Evolutionary conservation across 2,797 vertebrate genomes (phyloP), one percentile per base, ranked within the genome.

Genomic region (Gouania willdenowi): DNA sequence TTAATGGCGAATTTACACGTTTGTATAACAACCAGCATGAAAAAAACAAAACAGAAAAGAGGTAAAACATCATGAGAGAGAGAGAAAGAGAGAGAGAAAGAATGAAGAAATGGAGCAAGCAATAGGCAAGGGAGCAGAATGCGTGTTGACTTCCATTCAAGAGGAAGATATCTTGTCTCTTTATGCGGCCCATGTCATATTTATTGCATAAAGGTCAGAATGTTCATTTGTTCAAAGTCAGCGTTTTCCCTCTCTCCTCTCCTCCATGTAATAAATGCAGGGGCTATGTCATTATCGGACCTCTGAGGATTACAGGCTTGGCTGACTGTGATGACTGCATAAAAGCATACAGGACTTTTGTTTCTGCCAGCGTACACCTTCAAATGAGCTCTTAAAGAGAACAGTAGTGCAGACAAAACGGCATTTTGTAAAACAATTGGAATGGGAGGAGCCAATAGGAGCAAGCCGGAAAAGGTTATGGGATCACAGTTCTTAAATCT

Each of bases 161-260:
- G 89, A 92, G 86, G 88, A 92, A 93, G 93, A 94, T 91, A 91
- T 90, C 83, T 85, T 90, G 88, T 89, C 83, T 87, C 91, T 92
- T 88, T 90, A 89, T 93, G 89, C 78, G 79, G 82, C 89, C 84
- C 80, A 33, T 92, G 90, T 92, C 91, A 94, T 91, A 93, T 92
- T 92, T 93, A 92, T 91, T 91, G 87, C 89, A 91, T 92, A 92
- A 88, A 83, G 90, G 90, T 91, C 89, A 87, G 83, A 83, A 87
- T 89, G 88, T 92, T 92, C 86, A 90, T 90, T 90, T 90, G 88
- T 87, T 90, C 85, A 90, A 90, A 90, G 89, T 90, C 89, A 90
- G 88, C 88, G 73, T 87, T 90, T 88, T 89, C 78, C 77, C 78
- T 82, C 81, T 80, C 83, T 80, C 77, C 67, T 82, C 79, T 85